Evolutionary conservation across 2,797 vertebrate species (phyloP).

Genomic region (Dromococcyx pavoninus): DNA sequence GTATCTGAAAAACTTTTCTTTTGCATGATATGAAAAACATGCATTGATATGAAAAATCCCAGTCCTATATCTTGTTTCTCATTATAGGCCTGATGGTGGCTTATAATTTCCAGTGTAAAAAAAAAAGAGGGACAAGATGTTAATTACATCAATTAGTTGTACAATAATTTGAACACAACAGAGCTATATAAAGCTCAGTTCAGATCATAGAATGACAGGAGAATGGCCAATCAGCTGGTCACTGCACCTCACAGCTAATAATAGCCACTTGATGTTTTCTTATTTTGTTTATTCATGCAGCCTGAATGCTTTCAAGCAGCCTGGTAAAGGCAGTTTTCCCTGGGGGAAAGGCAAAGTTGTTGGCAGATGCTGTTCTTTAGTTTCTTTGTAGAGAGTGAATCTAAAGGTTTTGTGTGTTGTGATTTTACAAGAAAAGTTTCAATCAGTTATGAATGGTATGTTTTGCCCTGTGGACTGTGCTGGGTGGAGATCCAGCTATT

Average conservation of each 20-base stretch:
- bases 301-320: neutral
- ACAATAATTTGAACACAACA: neutral
- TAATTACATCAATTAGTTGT: conserved; percentile 23
- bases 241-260: neutral
- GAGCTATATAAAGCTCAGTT: neutral
- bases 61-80: neutral
- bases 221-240: neutral
- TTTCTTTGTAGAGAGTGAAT: neutral
- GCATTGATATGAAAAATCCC: neutral
- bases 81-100: neutral
- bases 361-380: neutral
- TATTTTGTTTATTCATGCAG: neutral
- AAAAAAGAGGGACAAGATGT: neutral
- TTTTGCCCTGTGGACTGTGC: neutral
- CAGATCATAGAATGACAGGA: neutral
- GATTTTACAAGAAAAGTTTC: neutral
- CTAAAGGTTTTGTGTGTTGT: neutral
- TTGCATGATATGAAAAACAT: too few species aligned
- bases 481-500: neutral
- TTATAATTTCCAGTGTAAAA: neutral
- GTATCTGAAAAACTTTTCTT: neutral
- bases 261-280: neutral
- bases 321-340: neutral
- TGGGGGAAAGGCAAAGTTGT: neutral
- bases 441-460: accelerated